Evolutionary conservation across 2,113 vertebrate genomes (phyloP).

Genomic region (Halcyon senegalensis): DNA sequence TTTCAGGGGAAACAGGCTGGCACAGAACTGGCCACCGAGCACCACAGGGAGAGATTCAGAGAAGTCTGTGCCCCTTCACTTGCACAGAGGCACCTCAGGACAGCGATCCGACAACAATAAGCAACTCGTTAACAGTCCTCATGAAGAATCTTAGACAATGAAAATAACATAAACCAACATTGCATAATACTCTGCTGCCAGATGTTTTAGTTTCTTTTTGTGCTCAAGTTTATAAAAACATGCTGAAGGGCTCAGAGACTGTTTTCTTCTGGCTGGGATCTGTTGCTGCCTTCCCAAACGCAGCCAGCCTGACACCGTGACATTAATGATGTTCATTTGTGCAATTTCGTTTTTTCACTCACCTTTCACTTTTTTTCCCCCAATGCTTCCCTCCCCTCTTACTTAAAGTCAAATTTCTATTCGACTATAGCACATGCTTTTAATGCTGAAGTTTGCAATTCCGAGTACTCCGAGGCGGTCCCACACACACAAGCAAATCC

Average conservation of each 20-base stretch:
- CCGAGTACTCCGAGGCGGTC: background rate
- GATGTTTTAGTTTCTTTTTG: conserved; percentile 33
- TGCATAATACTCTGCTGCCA: conserved; percentile 56
- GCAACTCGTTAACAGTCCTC: background rate
- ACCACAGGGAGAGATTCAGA: background rate
- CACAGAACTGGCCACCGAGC: background rate
- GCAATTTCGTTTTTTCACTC: background rate
- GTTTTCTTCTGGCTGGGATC: background rate
- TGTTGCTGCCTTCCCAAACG: background rate
- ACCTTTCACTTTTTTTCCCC: background rate
- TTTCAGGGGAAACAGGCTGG: background rate
- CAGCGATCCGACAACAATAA: background rate
- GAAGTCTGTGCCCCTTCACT: background rate
- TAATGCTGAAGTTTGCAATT: background rate
- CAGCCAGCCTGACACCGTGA: background rate
- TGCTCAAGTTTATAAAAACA: conserved; percentile 54
- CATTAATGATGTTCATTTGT: background rate
- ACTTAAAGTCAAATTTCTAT: background rate
- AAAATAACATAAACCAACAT: conserved; percentile 18
- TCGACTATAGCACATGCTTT: background rate
- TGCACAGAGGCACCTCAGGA: conserved; percentile 6
- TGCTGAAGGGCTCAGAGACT: background rate
- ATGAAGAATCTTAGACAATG: conserved; percentile 8
- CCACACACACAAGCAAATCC: background rate
- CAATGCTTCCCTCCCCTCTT: background rate